Evolutionary conservation across 2,113 vertebrate genomes (phyloP).

Genomic region (Gulo gulo): DNA sequence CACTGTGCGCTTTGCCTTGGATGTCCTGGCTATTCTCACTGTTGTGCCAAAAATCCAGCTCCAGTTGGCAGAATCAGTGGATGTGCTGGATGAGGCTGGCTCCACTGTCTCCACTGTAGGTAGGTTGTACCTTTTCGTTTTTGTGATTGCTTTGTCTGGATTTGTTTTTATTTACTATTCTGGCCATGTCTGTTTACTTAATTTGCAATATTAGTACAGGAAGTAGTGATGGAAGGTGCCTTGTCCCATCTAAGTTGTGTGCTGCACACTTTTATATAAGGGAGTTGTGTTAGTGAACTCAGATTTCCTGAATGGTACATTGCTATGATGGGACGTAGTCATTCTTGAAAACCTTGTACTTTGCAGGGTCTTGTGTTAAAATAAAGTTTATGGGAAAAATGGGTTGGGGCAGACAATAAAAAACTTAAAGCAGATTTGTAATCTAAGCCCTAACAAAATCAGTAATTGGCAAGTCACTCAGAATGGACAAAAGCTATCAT

Average conservation of each 20-base stretch:
- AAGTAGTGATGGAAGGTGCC: background rate
- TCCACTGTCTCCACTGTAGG: constrained; percentile 95
- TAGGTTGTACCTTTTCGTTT: constrained; percentile 79
- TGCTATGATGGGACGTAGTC: background rate
- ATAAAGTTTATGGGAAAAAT: background rate
- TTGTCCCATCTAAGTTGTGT: background rate
- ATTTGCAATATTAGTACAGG: background rate
- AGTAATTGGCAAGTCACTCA: background rate
- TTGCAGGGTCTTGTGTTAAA: background rate
- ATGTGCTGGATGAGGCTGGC: constrained; percentile 94
- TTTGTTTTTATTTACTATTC: constrained; percentile 8
- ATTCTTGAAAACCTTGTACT: background rate
- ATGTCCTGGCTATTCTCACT: constrained; percentile 96
- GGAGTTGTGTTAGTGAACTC: background rate
- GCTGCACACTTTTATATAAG: background rate
- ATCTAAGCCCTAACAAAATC: background rate
- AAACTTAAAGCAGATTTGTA: constrained; percentile 9
- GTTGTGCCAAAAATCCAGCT: constrained; percentile 98
- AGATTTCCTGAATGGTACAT: background rate
- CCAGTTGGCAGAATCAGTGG: constrained; percentile 93
- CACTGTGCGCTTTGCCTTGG: constrained; percentile 96
- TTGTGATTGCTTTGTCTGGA: background rate
- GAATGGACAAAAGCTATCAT: background rate
- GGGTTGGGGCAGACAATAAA: background rate
- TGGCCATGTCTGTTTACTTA: background rate